Percentiles rank a stretch among this genome's conserved stretches.
Conservation (phyloP, 2,797 vertebrate species). For the Gastrophryne carolinensis region DNA sequence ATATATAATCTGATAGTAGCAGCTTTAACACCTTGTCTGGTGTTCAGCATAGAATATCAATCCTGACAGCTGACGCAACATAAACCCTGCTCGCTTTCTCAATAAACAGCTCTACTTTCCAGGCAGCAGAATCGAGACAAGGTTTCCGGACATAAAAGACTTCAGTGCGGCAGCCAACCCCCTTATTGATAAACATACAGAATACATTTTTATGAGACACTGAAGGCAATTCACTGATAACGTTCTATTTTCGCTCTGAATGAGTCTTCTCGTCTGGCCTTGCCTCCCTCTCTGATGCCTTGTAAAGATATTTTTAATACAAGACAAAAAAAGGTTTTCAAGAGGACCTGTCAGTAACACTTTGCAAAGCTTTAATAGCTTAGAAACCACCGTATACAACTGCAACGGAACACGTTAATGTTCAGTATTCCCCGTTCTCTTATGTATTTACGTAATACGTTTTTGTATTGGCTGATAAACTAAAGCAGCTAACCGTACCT, state of each 20-base stretch:
- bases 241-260: constrained; percentile 17
- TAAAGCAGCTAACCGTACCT: too few relatives aligned
- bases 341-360: background rate
- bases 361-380: too few relatives aligned
- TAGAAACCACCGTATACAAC: too few relatives aligned
- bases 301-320: constrained; percentile 34
- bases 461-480: too few relatives aligned
- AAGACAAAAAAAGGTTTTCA: background rate
- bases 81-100: background rate
- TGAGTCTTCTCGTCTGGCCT: background rate
- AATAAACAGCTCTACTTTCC: constrained; percentile 6
- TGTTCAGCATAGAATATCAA: constrained; percentile 25
- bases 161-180: background rate
- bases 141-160: constrained; percentile 10
- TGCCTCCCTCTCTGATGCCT: constrained; percentile 25
- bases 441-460: too few relatives aligned
- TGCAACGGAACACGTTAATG: too few relatives aligned
- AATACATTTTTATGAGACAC: constrained; percentile 25
- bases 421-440: too few relatives aligned
- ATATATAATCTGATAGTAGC: constrained; percentile 18
- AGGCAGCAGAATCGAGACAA: background rate
- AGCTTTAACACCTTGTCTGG: constrained; percentile 8
- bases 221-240: constrained; percentile 34
- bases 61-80: constrained; percentile 8
- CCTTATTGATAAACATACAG: constrained; percentile 35